Percentiles rank a stretch among this genome's conserved stretches.
Evolutionary conservation across 1,140 invertebrate genomes (phyloP).

Genomic region (Cotesia typhae): DNA sequence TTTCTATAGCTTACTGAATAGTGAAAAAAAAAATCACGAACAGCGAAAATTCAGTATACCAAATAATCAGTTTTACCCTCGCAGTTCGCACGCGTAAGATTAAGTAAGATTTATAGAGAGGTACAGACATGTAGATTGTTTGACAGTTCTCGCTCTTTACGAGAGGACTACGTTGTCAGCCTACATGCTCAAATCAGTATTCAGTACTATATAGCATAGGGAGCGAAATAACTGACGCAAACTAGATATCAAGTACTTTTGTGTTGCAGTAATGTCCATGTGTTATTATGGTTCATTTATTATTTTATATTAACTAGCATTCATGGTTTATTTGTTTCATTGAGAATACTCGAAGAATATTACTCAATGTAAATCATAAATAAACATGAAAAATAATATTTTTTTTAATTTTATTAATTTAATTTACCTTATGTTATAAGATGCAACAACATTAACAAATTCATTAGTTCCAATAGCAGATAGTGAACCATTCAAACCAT

Average conservation of each 20-base stretch:
- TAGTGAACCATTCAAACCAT: slow-evolving; percentile 81
- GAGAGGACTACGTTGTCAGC: slow-evolving; percentile 7
- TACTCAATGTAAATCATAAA: neutral
- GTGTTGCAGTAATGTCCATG: neutral
- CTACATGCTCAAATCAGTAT: slow-evolving; percentile 16
- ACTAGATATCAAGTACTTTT: slow-evolving; percentile 28
- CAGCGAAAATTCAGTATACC: too few relatives aligned
- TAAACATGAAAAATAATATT: too few relatives aligned
- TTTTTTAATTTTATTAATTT: too few relatives aligned
- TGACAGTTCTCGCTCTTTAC: slow-evolving; percentile 2
- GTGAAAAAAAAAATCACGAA: too few relatives aligned
- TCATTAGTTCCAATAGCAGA: slow-evolving; percentile 77
- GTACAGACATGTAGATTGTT: slow-evolving; percentile 3
- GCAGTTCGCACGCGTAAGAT: neutral
- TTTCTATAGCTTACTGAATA: too few relatives aligned
- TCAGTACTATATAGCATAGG: neutral
- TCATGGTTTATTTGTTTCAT: neutral
- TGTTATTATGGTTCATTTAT: slow-evolving; percentile 18
- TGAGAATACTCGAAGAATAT: neutral
- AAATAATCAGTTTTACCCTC: too few relatives aligned
- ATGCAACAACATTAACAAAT: slow-evolving; percentile 70
- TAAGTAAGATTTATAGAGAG: neutral
- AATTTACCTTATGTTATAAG: slow-evolving; percentile 78
- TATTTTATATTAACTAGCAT: slow-evolving; percentile 11
- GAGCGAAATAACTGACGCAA: slow-evolving; percentile 16